Percentiles rank a stretch among this genome's conserved stretches.
phyloP scores from a whole-genome alignment of 1,140 invertebrate genomes.

The Zaprionus nigranus region DNA sequence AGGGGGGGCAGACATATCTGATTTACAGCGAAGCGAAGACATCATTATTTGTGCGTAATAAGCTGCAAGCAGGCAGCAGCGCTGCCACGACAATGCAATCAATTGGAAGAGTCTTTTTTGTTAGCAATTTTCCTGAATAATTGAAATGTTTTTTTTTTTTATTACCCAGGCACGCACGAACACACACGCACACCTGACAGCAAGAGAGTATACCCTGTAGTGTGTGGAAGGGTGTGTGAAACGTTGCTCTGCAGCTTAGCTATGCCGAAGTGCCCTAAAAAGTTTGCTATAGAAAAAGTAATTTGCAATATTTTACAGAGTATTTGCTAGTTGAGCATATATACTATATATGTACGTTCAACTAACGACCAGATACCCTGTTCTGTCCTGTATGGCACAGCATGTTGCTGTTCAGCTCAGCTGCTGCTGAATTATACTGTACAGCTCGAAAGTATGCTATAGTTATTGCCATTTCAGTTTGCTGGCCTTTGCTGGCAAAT shows the following conservation, averaged over 20 bases:
- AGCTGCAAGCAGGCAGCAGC: neutral
- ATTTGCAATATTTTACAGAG: neutral
- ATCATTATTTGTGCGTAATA: conserved; percentile 9
- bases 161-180: neutral
- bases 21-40: neutral
- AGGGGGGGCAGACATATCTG: neutral
- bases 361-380: no score
- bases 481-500: no score
- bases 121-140: conserved; percentile 1
- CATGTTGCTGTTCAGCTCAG: no score
- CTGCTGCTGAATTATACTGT: no score
- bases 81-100: neutral
- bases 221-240: neutral
- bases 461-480: no score
- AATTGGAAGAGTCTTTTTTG: neutral
- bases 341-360: no score
- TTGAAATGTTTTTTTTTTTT: neutral
- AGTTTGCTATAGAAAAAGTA: neutral
- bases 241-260: no score
- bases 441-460: no score
- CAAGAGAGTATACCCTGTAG: neutral
- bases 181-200: neutral
- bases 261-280: neutral
- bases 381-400: no score
- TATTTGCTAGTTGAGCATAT: neutral